A percentile compares a stretch with the other conserved stretches of the same genome.
Conservation (phyloP, 2,888 invertebrate species). For the Fissipunctia ypsillon region DNA sequence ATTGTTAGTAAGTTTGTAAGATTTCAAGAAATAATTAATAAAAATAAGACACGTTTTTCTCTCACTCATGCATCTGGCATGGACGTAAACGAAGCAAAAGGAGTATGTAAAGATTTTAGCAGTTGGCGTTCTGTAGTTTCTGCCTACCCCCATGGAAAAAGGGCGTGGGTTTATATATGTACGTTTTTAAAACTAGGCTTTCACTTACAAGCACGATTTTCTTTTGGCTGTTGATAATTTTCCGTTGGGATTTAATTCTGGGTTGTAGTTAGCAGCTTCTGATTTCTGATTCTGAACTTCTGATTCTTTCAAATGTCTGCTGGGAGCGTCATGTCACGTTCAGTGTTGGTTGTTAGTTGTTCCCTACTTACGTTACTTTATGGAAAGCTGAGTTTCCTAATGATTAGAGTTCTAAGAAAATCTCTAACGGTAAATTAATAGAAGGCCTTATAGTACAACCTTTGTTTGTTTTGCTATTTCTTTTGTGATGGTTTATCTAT, state of each 20-base stretch:
- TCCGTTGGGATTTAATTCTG: background rate
- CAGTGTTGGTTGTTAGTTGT: background rate
- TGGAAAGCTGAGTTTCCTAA: background rate
- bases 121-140: background rate
- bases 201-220: background rate
- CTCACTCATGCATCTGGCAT: background rate
- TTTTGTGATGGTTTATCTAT: too few relatives aligned
- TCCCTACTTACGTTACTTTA: background rate
- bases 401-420: background rate
- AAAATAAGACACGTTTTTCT: background rate
- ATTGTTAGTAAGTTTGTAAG: background rate
- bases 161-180: background rate
- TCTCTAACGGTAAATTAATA: too few relatives aligned
- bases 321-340: background rate
- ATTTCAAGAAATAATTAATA: too few relatives aligned
- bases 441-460: too few relatives aligned
- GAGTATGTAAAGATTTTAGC: background rate
- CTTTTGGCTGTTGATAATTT: background rate
- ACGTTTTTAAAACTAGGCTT: background rate
- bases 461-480: too few relatives aligned
- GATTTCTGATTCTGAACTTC: too few relatives aligned
- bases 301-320: background rate
- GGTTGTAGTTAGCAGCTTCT: background rate
- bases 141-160: background rate
- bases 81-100: background rate